Conservation (phyloP, 92 coral and sea anemone species). For the Galaxea fascicularis region DNA sequence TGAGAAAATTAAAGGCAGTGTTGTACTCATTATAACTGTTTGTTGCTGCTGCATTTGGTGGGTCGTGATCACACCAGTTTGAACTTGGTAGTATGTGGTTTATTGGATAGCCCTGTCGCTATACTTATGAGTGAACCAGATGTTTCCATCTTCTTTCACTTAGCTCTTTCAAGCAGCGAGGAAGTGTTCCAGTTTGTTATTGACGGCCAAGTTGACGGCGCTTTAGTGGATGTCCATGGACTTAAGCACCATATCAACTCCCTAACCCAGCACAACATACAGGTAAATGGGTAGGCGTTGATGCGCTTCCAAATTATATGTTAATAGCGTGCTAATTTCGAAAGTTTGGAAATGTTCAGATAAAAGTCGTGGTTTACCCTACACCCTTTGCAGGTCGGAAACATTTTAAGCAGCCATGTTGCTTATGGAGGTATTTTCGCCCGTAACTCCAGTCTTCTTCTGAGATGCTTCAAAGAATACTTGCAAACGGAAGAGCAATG, state of each 20-base stretch:
- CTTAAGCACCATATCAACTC: conserved; percentile 67
- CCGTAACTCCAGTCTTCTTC: conserved; percentile 57
- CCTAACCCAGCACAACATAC: conserved; percentile 76
- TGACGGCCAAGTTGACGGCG: conserved; percentile 78
- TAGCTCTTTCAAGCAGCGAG: conserved; percentile 68
- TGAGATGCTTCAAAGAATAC: conserved; percentile 66
- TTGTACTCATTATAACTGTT: no score
- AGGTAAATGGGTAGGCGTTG: conserved; percentile 6
- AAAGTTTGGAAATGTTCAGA: neutral
- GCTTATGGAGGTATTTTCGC: conserved; percentile 79
- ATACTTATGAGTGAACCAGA: neutral
- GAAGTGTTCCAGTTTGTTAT: conserved; percentile 72
- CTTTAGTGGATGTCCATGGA: conserved; percentile 86
- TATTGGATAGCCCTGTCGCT: no score
- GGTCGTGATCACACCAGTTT: no score
- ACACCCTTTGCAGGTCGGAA: conserved; percentile 51
- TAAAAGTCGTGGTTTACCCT: neutral
- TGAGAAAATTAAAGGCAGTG: no score
- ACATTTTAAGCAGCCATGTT: conserved; percentile 72
- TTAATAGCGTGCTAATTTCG: neutral
- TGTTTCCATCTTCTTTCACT: neutral
- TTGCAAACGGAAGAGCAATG: conserved; percentile 71
- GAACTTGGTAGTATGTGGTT: no score
- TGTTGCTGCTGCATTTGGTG: no score
- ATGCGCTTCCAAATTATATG: neutral